These are phyloP conservation scores for Patiria pectinifera DNA, from an alignment of 53 echinoderm and acorn worm genomes.

Conservation along the genomic window DNA sequence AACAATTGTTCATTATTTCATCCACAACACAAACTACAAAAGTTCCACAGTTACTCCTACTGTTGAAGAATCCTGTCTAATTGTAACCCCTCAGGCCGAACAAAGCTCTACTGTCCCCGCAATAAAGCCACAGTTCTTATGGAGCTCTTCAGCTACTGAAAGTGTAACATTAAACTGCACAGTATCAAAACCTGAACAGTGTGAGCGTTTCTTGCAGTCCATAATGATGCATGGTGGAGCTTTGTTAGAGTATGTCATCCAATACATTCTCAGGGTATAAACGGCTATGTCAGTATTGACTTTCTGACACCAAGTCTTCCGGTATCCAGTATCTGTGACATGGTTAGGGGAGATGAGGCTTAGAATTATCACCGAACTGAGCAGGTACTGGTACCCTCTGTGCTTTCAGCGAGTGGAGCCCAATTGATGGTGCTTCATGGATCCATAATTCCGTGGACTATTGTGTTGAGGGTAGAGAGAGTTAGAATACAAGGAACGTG, in stretches of 20 bases:
- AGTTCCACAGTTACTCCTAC: neutral
- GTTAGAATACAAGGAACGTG: constrained; percentile 10
- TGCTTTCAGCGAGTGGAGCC: neutral
- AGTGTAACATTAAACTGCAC: neutral
- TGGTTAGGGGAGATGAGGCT: neutral
- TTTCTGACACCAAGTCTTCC: constrained; percentile 56
- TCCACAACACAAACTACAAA: neutral
- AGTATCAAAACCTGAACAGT: too few species aligned
- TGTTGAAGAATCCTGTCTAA: neutral
- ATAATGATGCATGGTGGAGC: constrained; percentile 3
- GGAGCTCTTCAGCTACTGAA: neutral
- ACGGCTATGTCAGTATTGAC: constrained; percentile 50
- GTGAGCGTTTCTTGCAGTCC: too few species aligned
- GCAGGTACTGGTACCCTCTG: neutral
- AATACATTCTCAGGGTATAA: constrained; percentile 46
- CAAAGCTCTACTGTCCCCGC: neutral
- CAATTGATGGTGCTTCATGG: neutral
- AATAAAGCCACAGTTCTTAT: neutral
- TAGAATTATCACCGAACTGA: neutral
- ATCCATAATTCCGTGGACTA: neutral
- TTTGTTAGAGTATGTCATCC: constrained; percentile 42
- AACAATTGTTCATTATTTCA: too few species aligned
- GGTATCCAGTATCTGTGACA: constrained; percentile 46
- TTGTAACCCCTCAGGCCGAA: neutral
- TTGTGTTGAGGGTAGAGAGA: neutral